Conservation (phyloP, 2,797 vertebrate species). For the Vultur gryphus region DNA sequence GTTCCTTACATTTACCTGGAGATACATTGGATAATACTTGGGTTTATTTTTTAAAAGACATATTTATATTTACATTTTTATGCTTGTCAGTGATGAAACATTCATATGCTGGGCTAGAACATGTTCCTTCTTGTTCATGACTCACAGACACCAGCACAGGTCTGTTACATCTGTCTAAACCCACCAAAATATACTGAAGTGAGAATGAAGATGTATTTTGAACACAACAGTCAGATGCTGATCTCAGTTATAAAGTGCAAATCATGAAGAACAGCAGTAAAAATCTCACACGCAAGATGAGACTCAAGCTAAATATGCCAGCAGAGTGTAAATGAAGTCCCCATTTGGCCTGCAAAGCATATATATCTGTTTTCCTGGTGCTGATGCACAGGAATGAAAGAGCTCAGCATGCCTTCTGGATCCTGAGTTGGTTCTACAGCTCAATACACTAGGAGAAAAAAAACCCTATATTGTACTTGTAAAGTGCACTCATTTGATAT, state of each 20-base stretch:
- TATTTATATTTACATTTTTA: background rate
- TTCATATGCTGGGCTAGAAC: background rate
- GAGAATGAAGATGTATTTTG: background rate
- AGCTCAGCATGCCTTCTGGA: background rate
- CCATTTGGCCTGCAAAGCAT: background rate
- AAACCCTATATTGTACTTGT: background rate
- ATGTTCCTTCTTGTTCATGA: background rate
- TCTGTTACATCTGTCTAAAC: constrained; percentile 45
- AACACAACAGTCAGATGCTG: background rate
- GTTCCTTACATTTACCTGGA: background rate
- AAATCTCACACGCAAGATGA: background rate
- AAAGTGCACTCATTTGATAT: constrained; percentile 26
- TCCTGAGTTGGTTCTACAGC: background rate
- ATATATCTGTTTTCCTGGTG: background rate
- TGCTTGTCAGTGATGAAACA: background rate
- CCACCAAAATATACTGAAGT: constrained; percentile 18
- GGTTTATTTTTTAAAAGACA: background rate
- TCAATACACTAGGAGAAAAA: background rate
- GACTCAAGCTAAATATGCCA: background rate
- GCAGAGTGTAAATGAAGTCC: background rate
- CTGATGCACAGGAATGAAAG: background rate
- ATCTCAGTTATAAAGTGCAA: background rate
- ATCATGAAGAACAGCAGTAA: background rate
- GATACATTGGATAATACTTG: background rate
- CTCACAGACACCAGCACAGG: constrained; percentile 4